Evolutionary conservation across 1,140 invertebrate species (phyloP), one percentile per base, ranked within the genome.

Genomic region (Phthorimaea operculella): DNA sequence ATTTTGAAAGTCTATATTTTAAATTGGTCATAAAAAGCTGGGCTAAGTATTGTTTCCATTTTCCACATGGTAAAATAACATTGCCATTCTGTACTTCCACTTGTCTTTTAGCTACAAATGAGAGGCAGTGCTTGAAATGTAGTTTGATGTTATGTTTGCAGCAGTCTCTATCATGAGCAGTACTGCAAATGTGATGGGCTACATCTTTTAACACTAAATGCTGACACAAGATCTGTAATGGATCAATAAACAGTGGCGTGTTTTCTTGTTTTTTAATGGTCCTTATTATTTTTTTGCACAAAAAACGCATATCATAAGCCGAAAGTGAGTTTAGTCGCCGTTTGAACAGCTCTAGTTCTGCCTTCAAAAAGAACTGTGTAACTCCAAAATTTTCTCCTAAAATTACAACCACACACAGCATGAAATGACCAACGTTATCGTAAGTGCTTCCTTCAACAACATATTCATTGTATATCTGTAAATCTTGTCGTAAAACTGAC

Each of bases 361-460:
- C 50, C 21, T 72, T 66, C 7, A 72, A 49, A 54, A 84, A 62
- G 59, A 71, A 66, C 14, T 72, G 57, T 21, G 63, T 63, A 39
- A 85, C 70, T 14, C 68, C 70, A 10, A 49, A 52, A 57, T 72
- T 72, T 50, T 64, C 55, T 21, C 64, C 54, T 36, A 82, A 54
- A 51, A 69, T 70, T 34, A 67, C 58, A n/a, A 77, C 57, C 64
- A 85, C 82, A 76, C 88, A 86, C n/a, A 89, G 65, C 58, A 80
- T 79, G 68, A 89, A 90, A 64, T 90, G 88, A 52, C 89, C 88
- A 50, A 87, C 76, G 57, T 80, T 85, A 60, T 90, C 89, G 51
- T 87, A 85, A 11, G 74, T 49, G 51, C 88, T 87, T 62, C 87
- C 87, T 71, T 89, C 88, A n/a, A 89, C 64, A 50, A 89, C 74